Percentiles rank a stretch among this genome's conserved stretches.
phyloP scores from a whole-genome alignment of 2,888 invertebrate species.

The Polyommatus icarus region DNA sequence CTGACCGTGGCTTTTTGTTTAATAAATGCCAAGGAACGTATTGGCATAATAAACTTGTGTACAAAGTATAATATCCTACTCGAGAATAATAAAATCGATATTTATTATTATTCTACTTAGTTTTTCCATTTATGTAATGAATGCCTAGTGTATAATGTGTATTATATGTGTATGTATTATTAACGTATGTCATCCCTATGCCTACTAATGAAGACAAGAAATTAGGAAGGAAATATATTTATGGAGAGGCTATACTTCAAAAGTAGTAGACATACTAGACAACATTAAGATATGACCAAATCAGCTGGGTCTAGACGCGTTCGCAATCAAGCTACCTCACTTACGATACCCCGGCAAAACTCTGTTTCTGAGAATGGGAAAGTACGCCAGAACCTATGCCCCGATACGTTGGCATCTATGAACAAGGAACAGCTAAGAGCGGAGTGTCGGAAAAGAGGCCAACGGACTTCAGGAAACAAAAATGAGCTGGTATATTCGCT shows the following conservation, averaged over 20 bases:
- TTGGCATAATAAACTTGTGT: slow-evolving; percentile 39
- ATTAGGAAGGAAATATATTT: slow-evolving; percentile 28
- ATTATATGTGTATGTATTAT: slow-evolving; percentile 17
- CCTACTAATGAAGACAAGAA: slow-evolving; percentile 16
- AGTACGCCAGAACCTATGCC: slow-evolving; percentile 67
- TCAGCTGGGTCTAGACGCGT: slow-evolving; percentile 71
- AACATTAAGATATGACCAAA: slow-evolving; percentile 46
- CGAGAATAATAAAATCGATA: slow-evolving; percentile 45
- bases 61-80: slow-evolving; percentile 40
- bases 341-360: slow-evolving; percentile 67
- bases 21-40: slow-evolving; percentile 47
- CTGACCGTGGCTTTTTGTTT: slow-evolving; percentile 71
- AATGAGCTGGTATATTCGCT: slow-evolving; percentile 83
- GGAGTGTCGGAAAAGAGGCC: slow-evolving; percentile 85
- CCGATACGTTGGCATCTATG: slow-evolving; percentile 79
- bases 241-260: slow-evolving; percentile 39
- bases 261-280: slow-evolving; percentile 41
- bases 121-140: slow-evolving; percentile 33
- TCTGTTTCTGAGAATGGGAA: slow-evolving; percentile 69
- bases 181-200: slow-evolving; percentile 20
- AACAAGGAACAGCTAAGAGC: slow-evolving; percentile 85
- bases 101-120: slow-evolving; percentile 29
- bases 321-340: slow-evolving; percentile 68
- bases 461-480: slow-evolving; percentile 85
- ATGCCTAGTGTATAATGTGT: slow-evolving; percentile 30